Evolutionary conservation across 2,797 vertebrate species (phyloP).

Genomic region (Sebastes hopkinsi): DNA sequence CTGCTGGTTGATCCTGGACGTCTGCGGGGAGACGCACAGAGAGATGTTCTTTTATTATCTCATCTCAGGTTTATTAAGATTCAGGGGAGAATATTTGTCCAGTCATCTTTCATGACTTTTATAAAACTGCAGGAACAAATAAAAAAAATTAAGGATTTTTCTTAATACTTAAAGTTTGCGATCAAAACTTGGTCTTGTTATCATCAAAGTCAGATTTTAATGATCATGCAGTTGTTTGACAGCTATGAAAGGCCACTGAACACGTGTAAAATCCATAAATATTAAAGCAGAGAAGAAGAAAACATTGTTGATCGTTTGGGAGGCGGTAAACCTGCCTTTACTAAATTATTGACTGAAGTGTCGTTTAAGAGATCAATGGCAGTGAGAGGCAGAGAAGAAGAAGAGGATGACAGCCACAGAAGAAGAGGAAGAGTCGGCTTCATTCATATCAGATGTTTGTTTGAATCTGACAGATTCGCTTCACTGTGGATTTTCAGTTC

Average conservation of each 20-base stretch:
- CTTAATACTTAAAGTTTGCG: neutral
- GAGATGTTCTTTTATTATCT: neutral
- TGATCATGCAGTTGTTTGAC: neutral
- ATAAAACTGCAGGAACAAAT: neutral
- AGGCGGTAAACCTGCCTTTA: neutral
- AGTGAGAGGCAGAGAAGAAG: conserved; percentile 7
- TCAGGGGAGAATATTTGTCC: neutral
- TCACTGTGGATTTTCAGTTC: neutral
- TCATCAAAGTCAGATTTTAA: neutral
- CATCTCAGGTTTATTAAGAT: neutral
- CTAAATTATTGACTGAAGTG: conserved; percentile 41
- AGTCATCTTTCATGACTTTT: neutral
- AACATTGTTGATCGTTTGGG: neutral
- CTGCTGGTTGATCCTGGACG: conserved; percentile 78
- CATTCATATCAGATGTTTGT: conserved; percentile 1
- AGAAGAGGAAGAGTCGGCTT: conserved; percentile 34
- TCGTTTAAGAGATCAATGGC: conserved; percentile 36
- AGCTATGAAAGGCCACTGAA: neutral
- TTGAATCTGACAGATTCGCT: neutral
- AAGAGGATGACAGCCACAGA: conserved; percentile 27
- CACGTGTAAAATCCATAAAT: neutral
- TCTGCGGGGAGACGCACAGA: conserved; percentile 64
- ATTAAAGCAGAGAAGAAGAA: neutral
- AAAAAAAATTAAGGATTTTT: neutral
- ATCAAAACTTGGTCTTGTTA: neutral